Conservation (phyloP, 2,797 vertebrate genomes). For the Brachymystax lenok region DNA sequence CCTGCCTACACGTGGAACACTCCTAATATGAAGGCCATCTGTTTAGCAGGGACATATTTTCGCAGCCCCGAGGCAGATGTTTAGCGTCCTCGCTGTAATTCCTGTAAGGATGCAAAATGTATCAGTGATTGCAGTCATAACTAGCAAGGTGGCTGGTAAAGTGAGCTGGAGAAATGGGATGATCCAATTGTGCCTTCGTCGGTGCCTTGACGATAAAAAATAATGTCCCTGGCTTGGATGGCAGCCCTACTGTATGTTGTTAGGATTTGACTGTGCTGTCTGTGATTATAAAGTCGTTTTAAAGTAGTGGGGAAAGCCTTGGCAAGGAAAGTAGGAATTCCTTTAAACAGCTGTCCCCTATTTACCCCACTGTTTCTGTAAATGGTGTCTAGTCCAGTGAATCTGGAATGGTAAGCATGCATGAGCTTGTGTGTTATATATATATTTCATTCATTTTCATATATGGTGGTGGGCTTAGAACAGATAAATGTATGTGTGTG, state of each 20-base stretch:
- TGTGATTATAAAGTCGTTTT: constrained; percentile 69
- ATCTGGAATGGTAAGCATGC: neutral
- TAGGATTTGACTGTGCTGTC: constrained; percentile 63
- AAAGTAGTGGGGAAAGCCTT: constrained; percentile 54
- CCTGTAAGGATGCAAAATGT: constrained; percentile 75
- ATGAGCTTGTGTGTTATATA: neutral
- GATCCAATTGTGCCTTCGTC: constrained; percentile 68
- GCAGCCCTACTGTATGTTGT: constrained; percentile 61
- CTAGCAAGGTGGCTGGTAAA: constrained; percentile 77
- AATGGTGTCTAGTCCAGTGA: neutral
- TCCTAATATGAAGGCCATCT: constrained; percentile 77
- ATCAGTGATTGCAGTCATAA: constrained; percentile 71
- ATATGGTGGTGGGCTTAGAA: neutral
- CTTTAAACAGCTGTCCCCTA: constrained; percentile 66
- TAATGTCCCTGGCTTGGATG: constrained; percentile 58
- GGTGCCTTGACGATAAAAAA: constrained; percentile 17
- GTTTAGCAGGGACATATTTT: constrained; percentile 72
- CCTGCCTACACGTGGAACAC: constrained; percentile 58
- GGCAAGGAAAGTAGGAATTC: constrained; percentile 45
- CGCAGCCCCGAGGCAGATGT: constrained; percentile 71
- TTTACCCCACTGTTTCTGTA: constrained; percentile 20
- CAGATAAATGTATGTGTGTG: neutral
- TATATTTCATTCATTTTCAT: neutral
- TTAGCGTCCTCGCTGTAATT: constrained; percentile 68
- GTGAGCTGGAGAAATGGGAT: constrained; percentile 77